phyloP scores from a whole-genome alignment of 2,113 vertebrate genomes.

The Mixornis gularis region DNA sequence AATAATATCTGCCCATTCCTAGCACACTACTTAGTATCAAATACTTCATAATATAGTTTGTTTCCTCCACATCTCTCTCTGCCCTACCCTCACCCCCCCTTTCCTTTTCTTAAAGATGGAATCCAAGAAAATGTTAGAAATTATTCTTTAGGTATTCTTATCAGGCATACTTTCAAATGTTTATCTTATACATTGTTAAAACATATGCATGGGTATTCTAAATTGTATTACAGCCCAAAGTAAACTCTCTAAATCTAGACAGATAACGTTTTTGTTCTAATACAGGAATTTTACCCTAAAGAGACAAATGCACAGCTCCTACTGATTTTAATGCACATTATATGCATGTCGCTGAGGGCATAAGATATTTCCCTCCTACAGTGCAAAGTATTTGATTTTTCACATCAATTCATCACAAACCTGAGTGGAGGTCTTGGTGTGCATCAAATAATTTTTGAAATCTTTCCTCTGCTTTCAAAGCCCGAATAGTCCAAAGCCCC shows the following conservation, averaged over 20 bases:
- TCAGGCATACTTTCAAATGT: constrained; percentile 1
- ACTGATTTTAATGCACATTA: constrained; percentile 25
- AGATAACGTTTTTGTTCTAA: constrained; percentile 28
- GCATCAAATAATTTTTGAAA: constrained; percentile 90
- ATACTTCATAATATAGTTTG: not conserved
- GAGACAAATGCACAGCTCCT: constrained; percentile 18
- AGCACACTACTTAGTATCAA: not conserved
- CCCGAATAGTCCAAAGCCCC: constrained; percentile 91
- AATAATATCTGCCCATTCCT: not conserved
- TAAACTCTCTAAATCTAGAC: constrained; percentile 19
- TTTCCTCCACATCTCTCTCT: not conserved
- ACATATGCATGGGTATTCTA: not conserved
- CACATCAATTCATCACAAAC: constrained; percentile 64
- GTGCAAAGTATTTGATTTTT: constrained; percentile 32
- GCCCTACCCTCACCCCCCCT: rapidly evolving
- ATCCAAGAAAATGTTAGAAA: not conserved
- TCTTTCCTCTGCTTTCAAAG: constrained; percentile 82
- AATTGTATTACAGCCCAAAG: constrained; percentile 1
- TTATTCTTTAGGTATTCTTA: not conserved
- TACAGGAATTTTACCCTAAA: constrained; percentile 23
- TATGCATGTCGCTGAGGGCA: not conserved
- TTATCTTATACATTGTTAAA: constrained; percentile 11
- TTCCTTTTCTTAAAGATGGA: not conserved
- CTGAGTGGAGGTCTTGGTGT: constrained; percentile 91
- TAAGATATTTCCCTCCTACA: constrained; percentile 12